Base-by-base conservation (phyloP, 1,140 invertebrate genomes). In the Proctacanthus coquilletti region DNA sequence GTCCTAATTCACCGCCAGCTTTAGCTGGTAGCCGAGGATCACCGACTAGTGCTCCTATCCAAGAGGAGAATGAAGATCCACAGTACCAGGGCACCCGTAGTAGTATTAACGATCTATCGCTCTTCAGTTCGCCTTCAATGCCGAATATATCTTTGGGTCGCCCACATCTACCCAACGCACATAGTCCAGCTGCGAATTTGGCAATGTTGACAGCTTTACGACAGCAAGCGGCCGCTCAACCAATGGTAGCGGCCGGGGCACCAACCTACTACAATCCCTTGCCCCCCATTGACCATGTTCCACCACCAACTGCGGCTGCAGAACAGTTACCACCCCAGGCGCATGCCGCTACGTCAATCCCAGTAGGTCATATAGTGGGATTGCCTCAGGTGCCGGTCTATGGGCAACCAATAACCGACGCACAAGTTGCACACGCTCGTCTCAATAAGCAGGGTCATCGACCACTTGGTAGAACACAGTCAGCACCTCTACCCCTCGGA, bases 121-220 rank as follows among this genome's bases (percentile, higher is more conserved):
- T 95, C 10, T 95, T 94, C 63, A 89, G 85, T 48, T 91, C 85
- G 48, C 89, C 91, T 23, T 94, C 89, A 47, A 77, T 95, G 77
- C 89, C 92, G 42, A 95, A 95, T 65, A 95, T 96, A 50, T 92
- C 88, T 25, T 65, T 95, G 41, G 89, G 86, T 25, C 69, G 83
- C 53, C 85, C 86, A 42, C 78, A 80, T 51, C 71, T 72, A 47
- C 62, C 67, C 21, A 56, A 57, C 45, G 42, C 51, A 39, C 48
- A 50, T 50, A 42, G 59, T 47, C 38, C 63, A 51, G 48, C 62
- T 49, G 45, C 49, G 47, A 40, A 50, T 46, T 42, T 44, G 44
- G 45, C 46, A 40, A 31, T 53, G 5, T 42, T 44, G 9, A 49
- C 50, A 15, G 52, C 52, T 21, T 40, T 58, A 29, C 47, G 44